Conservation (phyloP, 2,113 vertebrate species). For the Raja brachyura region DNA sequence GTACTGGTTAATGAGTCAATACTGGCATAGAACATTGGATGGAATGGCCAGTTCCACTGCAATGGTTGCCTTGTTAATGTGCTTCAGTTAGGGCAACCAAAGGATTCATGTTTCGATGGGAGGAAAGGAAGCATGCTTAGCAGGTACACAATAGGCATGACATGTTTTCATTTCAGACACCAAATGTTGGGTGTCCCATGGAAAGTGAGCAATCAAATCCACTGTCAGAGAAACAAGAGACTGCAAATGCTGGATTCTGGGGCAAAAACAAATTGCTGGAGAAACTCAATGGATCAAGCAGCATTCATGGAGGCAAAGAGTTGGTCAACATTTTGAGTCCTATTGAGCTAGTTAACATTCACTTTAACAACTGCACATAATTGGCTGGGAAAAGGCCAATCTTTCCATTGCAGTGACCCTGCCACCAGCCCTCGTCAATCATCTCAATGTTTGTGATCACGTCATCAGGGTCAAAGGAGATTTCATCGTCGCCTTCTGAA, state of each 20-base stretch:
- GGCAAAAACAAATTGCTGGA: no score
- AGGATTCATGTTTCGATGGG: neutral
- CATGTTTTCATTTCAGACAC: neutral
- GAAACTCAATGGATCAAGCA: no score
- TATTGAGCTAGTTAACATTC: constrained; percentile 40
- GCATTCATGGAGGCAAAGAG: no score
- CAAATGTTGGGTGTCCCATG: neutral
- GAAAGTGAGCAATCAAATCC: neutral
- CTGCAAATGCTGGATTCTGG: no score
- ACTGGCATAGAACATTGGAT: neutral
- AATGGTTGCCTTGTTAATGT: neutral
- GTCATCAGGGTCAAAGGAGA: constrained; percentile 82
- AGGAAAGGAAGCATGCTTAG: neutral
- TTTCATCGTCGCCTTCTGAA: constrained; percentile 81
- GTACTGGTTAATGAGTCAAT: neutral
- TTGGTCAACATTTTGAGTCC: no score
- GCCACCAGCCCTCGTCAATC: constrained; percentile 93
- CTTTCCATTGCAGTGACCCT: constrained; percentile 64
- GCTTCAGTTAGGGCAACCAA: neutral
- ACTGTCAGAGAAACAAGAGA: neutral
- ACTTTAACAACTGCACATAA: constrained; percentile 72
- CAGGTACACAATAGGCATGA: neutral
- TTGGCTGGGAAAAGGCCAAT: constrained; percentile 80
- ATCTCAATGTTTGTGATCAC: constrained; percentile 82
- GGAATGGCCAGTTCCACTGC: neutral